Percentiles rank a stretch among this genome's conserved stretches.
Evolutionary conservation across 2,113 vertebrate genomes (phyloP).

Genomic region (Zootoca vivipara): DNA sequence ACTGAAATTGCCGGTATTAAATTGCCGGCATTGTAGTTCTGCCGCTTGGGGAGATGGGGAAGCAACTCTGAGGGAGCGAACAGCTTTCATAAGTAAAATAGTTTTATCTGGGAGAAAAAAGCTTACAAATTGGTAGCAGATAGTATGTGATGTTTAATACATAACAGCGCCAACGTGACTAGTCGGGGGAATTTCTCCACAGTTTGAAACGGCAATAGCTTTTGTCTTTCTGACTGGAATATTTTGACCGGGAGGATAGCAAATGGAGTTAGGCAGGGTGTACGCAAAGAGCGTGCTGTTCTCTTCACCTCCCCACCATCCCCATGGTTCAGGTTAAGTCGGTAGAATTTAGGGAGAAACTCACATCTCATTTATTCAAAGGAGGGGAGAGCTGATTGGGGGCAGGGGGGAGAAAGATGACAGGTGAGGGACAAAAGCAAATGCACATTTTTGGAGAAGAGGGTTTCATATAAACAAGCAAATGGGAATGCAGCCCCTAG

Average conservation of each 20-base stretch:
- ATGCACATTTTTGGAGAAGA: not conserved
- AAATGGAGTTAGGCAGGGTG: not conserved
- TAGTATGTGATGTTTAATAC: constrained; percentile 24
- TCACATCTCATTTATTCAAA: not conserved
- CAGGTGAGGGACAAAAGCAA: not conserved
- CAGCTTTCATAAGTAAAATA: constrained; percentile 28
- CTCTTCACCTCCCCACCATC: not conserved
- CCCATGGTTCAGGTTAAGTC: not conserved
- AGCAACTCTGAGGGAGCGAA: not conserved
- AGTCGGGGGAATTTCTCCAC: constrained; percentile 7
- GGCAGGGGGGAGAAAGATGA: rapidly evolving
- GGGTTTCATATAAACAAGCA: rapidly evolving
- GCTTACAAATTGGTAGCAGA: constrained; percentile 17
- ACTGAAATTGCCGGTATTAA: not conserved
- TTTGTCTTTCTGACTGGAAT: not conserved
- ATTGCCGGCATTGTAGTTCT: not conserved
- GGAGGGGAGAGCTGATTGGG: not conserved
- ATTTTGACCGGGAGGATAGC: not conserved
- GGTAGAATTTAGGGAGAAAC: not conserved
- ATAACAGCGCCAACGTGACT: not conserved
- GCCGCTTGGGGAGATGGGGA: not conserved
- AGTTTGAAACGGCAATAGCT: not conserved
- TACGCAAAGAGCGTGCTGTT: not conserved
- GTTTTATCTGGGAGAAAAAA: not conserved
- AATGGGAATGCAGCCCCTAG: no score